Percentiles rank a stretch among this genome's conserved stretches.
Evolutionary conservation across 2,888 invertebrate genomes (phyloP).

Genomic region (Andrena marginata): DNA sequence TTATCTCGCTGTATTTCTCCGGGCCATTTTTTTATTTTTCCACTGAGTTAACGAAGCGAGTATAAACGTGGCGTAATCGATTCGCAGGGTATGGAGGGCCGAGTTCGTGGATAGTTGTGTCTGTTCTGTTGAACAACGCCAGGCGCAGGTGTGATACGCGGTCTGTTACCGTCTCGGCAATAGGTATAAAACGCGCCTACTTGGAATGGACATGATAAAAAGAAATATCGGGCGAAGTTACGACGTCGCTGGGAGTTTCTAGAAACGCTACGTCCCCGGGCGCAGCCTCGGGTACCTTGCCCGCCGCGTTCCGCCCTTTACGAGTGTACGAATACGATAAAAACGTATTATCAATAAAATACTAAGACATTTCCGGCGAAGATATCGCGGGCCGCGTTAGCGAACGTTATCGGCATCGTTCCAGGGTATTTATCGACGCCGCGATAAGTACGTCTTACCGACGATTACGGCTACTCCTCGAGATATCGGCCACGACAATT

Average conservation of each 20-base stretch:
- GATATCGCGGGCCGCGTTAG: conserved; percentile 46
- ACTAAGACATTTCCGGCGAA: conserved; percentile 43
- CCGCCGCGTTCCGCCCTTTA: conserved; percentile 44
- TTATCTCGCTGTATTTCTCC: conserved; percentile 12
- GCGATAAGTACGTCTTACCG: conserved; percentile 47
- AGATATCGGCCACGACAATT: conserved; percentile 40
- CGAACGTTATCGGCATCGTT: conserved; percentile 63
- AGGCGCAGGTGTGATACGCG: conserved; percentile 16
- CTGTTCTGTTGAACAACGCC: background rate
- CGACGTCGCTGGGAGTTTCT: conserved; percentile 49
- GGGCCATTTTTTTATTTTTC: conserved; percentile 5
- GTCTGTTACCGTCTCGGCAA: conserved; percentile 29
- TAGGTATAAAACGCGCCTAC: conserved; percentile 12
- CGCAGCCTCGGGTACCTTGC: conserved; percentile 24
- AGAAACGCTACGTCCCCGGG: conserved; percentile 15
- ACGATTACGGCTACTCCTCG: conserved; percentile 43
- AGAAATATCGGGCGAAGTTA: conserved; percentile 63
- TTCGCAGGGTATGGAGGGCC: background rate
- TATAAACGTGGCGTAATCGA: background rate
- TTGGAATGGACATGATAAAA: conserved; percentile 51
- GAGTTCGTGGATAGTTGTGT: background rate
- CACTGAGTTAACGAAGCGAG: background rate
- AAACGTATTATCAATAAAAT: conserved; percentile 67
- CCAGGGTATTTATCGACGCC: conserved; percentile 55
- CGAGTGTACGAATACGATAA: conserved; percentile 55